Conservation (phyloP, 2,113 vertebrate genomes). For the Notechis scutatus region DNA sequence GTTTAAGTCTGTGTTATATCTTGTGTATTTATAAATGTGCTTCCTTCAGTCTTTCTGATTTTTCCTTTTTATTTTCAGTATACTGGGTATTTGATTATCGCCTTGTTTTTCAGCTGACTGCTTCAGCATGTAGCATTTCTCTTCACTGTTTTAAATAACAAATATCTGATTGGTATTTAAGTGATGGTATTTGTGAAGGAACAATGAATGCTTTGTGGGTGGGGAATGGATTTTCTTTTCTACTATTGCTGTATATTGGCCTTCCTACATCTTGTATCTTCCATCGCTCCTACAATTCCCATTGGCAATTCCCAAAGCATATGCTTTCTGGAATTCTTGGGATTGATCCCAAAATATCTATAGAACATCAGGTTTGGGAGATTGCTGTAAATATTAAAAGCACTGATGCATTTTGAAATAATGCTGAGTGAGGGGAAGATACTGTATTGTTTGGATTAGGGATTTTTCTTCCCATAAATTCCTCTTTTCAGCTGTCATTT, state of each 20-base stretch:
- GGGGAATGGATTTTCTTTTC: constrained; percentile 20
- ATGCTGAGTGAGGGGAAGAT: constrained; percentile 24
- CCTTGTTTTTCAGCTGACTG: constrained; percentile 27
- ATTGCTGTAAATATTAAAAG: constrained; percentile 65
- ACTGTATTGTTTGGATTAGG: constrained; percentile 44
- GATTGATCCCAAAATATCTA: not conserved
- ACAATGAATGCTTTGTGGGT: constrained; percentile 35
- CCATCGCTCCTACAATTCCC: not conserved
- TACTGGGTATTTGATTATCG: constrained; percentile 24
- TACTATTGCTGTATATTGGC: not conserved
- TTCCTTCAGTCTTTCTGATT: constrained; percentile 1
- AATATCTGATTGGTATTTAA: constrained; percentile 32
- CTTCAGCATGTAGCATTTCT: constrained; percentile 41
- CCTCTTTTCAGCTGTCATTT: constrained; percentile 46
- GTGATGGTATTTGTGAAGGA: constrained; percentile 41
- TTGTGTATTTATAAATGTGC: constrained; percentile 12
- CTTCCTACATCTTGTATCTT: not conserved
- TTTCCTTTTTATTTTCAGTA: not conserved
- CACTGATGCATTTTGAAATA: constrained; percentile 52
- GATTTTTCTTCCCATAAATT: constrained; percentile 43
- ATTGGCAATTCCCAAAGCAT: not conserved
- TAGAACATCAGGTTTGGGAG: constrained; percentile 15
- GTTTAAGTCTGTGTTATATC: not conserved
- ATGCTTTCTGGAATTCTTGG: not conserved
- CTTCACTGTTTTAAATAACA: constrained; percentile 29